phyloP scores from a whole-genome alignment of 2,888 invertebrate genomes.

The Listrodromus nycthemerus region DNA sequence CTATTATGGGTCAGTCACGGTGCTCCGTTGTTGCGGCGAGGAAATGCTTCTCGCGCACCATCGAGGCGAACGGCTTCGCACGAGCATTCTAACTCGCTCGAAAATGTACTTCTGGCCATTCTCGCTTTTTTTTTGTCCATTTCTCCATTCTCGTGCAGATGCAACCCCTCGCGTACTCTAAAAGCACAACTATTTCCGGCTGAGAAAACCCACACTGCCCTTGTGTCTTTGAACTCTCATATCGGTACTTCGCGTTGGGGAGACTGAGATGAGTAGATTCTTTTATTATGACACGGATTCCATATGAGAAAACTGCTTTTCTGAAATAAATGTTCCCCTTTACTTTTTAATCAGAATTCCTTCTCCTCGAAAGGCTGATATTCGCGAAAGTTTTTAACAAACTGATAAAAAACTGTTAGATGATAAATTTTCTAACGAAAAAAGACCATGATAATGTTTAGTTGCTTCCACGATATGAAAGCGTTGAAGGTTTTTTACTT shows the following conservation, averaged over 20 bases:
- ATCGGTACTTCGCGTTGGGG: constrained; percentile 4
- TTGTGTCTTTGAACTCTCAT: constrained; percentile 54
- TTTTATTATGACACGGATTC: neutral
- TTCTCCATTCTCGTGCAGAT: neutral
- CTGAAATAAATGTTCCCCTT: neutral
- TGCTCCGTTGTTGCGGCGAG: constrained; percentile 31
- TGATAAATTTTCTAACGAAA: too few relatives aligned
- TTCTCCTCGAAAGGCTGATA: neutral
- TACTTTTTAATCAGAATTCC: neutral
- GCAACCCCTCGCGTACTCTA: constrained; percentile 23
- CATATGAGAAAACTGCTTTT: neutral
- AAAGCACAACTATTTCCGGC: constrained; percentile 53
- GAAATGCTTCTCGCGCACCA: constrained; percentile 54
- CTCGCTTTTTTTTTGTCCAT: constrained; percentile 4
- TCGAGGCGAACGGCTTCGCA: constrained; percentile 29
- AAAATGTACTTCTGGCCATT: constrained; percentile 35
- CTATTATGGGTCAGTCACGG: constrained; percentile 33
- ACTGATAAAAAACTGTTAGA: neutral
- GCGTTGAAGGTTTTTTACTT: neutral
- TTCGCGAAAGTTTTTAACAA: neutral
- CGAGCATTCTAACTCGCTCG: constrained; percentile 22
- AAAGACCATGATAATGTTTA: neutral
- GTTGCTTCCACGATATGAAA: neutral
- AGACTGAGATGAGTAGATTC: neutral
- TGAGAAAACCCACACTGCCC: neutral